These are phyloP conservation scores for Platichthys flesus DNA, from an alignment of 2,113 vertebrate species.

Conservation along the genomic window DNA sequence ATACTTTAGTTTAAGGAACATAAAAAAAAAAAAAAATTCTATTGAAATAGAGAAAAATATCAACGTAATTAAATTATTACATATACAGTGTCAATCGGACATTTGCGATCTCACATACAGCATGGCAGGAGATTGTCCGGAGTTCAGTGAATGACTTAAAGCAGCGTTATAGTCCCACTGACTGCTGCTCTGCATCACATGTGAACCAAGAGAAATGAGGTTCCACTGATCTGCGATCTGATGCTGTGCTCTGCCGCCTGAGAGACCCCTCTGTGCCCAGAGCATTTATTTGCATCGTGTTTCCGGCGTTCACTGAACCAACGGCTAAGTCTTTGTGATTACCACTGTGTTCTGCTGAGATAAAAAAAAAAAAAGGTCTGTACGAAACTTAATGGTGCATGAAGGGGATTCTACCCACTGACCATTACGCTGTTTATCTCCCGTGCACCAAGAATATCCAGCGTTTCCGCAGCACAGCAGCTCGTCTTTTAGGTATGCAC, in stretches of 20 bases:
- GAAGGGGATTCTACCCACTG: slow-evolving; percentile 62
- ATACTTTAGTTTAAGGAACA: no score
- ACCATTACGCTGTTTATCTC: slow-evolving; percentile 42
- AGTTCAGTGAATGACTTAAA: no score
- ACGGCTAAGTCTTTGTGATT: slow-evolving; percentile 69
- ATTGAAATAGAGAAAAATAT: no score
- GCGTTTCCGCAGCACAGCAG: background rate
- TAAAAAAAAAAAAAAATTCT: no score
- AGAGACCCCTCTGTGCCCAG: slow-evolving; percentile 15
- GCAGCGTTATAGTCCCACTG: no score
- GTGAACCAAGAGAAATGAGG: background rate
- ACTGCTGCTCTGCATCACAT: background rate
- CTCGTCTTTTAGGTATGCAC: background rate
- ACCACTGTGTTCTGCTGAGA: slow-evolving; percentile 58
- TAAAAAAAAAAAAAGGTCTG: slow-evolving; percentile 66
- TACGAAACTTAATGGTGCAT: slow-evolving; percentile 70
- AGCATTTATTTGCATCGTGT: slow-evolving; percentile 53
- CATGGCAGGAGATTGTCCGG: no score
- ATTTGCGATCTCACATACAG: no score
- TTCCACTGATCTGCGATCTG: background rate
- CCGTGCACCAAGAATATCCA: background rate
- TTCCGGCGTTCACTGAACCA: slow-evolving; percentile 58
- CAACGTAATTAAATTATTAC: no score
- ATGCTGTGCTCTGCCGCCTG: background rate
- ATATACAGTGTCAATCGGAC: no score